Base-by-base conservation (phyloP, 2,888 invertebrate species). In the Rhodophaea formosa region DNA sequence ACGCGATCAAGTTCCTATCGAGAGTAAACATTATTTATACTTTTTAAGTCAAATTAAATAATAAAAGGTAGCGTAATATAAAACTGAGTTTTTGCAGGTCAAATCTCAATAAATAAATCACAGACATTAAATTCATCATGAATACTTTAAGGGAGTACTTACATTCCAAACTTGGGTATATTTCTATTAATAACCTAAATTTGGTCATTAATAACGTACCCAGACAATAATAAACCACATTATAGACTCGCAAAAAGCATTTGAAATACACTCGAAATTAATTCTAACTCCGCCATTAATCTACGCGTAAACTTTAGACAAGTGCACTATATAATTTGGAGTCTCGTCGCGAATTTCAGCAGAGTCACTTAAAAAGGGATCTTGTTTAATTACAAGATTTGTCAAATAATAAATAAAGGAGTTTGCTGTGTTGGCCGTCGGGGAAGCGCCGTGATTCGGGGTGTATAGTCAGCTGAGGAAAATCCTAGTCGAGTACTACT, bases 351-450 rank as follows among this genome's bases (percentile, higher is more conserved):
- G 58, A 65, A 69, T 66, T 69, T 64, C 63, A 59, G 63, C 56
- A 39, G 63, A 71, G 68, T 72, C 64, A 68, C 67, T 75, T 72
- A 67, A 72, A 77, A 75, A 61, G 65, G 70, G 69, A 69, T 75
- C 64, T 62, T 64, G 67, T 74, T 75, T 77, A 77, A 79, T 80
- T 74, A 79, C 70, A 67, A 75, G 74, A 79, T 78, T 79, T 75
- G 75, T 76, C 74, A 77, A 79, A 78, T 74, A 77, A 80, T 78
- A 79, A 77, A 79, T 76, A 79, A 74, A 67, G 66, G 67, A 71
- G 70, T 66, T 69, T 62, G 66, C 69, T 67, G 63, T 66, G 63
- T 66, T 63, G 62, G 61, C 54, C 60, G 59, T 59, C 64, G 57
- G 32, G 51, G 35, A 46, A 23, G 46, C 64, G 58, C 47, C 62